Evolutionary conservation across 35 echinoderm and acorn worm species (phyloP).

Genomic region (Anneissia japonica): DNA sequence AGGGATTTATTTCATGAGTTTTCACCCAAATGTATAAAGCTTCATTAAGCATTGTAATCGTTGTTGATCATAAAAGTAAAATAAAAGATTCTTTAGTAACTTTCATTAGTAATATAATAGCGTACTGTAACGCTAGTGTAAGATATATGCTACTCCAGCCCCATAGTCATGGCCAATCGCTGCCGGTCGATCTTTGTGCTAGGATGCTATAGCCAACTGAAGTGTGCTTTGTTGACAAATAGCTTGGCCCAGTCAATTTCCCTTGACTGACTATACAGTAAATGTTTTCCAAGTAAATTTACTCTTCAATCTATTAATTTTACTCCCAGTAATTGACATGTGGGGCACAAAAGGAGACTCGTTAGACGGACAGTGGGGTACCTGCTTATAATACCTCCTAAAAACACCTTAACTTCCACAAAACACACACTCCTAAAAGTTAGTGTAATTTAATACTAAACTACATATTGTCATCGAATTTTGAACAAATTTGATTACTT

Average conservation of each 20-base stretch:
- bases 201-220: not conserved
- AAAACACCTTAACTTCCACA: not conserved
- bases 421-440: not conserved
- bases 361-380: not conserved
- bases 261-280: not conserved
- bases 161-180: too few relatives aligned
- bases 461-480: not conserved
- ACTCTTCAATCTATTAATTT: not conserved
- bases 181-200: not conserved
- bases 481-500: not conserved
- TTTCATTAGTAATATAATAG: too few relatives aligned
- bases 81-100: too few relatives aligned
- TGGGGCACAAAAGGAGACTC: not conserved
- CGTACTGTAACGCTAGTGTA: too few relatives aligned
- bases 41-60: too few relatives aligned
- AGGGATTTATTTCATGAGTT: too few relatives aligned
- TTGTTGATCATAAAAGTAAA: too few relatives aligned
- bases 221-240: not conserved
- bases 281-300: not conserved
- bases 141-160: too few relatives aligned
- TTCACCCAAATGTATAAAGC: too few relatives aligned
- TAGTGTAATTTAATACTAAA: not conserved
- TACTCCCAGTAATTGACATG: not conserved
- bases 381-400: not conserved
- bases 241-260: not conserved